Evolutionary conservation across 2,888 invertebrate genomes (phyloP), one percentile per base, ranked within the genome.

Genomic region (Onchidella celtica): DNA sequence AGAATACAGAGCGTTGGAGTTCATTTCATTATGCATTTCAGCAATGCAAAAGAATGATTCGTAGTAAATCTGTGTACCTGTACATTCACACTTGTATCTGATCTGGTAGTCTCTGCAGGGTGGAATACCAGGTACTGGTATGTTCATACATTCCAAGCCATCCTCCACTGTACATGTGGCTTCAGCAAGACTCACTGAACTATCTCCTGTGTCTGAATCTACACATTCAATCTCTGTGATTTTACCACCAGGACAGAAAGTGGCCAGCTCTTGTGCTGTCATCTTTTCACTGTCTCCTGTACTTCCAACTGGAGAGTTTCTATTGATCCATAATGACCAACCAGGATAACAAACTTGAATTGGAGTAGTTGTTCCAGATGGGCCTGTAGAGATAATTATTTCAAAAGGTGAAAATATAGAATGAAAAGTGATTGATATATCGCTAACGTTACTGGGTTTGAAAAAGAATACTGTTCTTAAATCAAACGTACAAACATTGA

Each of bases 81-180:
- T 47, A 89, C 96, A 96, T 75, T 94, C 92, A 68, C 90, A 90
- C 83, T 83, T 87, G 82, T 89, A 91, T 80, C 88, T 74, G 34
- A 91, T 86, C 86, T 89, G 86, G 82, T 27, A 59, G 73, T 63
- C 88, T 89, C n/a, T n/a, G n/a, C n/a, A n/a, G n/a, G n/a, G n/a
- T n/a, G n/a, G n/a, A n/a, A n/a, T n/a, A n/a, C n/a, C n/a, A n/a
- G n/a, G n/a, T n/a, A n/a, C n/a, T n/a, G n/a, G n/a, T n/a, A n/a
- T n/a, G n/a, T n/a, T n/a, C 40, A 84, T 78, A 91, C 97, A 97
- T 1, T 95, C 92, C 0, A 97, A 94, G 0, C 97, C 97, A 17
- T 94, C 94, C 87, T 96, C 95, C 82, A 97, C 91, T 63, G 88
- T 86, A 81, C 92, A 92, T 6, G 83, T 86, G 21, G 85, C 81